Conservation (phyloP, 2,888 invertebrate species). For the Acleris literana region DNA sequence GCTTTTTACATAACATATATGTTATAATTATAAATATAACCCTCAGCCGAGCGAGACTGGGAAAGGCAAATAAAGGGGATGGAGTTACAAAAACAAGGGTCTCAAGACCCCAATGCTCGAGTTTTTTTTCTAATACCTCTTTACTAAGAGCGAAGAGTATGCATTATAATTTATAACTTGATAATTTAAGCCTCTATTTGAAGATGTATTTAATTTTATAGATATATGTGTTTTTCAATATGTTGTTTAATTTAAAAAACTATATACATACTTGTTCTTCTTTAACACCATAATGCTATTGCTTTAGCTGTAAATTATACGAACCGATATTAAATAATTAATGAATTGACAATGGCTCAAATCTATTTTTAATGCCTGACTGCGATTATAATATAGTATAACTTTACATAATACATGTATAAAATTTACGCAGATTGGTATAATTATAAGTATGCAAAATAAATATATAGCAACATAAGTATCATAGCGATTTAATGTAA, state of each 20-base stretch:
- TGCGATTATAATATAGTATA: too few relatives aligned
- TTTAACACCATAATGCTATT: too few relatives aligned
- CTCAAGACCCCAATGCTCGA: slow-evolving; percentile 47
- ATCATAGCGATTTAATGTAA: slow-evolving; percentile 1
- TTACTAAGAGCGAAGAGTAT: slow-evolving; percentile 21
- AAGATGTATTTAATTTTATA: background rate
- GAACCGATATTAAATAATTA: too few relatives aligned
- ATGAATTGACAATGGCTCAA: too few relatives aligned
- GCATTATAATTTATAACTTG: background rate
- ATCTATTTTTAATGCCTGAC: too few relatives aligned
- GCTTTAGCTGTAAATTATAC: too few relatives aligned
- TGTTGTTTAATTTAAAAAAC: too few relatives aligned
- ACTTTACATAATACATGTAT: background rate
- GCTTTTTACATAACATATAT: slow-evolving; percentile 25
- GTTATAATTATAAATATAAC: slow-evolving; percentile 22
- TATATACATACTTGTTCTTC: too few relatives aligned
- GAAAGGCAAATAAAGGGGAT: slow-evolving; percentile 73
- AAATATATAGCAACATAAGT: slow-evolving; percentile 1
- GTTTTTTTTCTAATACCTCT: slow-evolving; percentile 47
- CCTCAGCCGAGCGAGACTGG: slow-evolving; percentile 52
- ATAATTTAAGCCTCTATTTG: background rate
- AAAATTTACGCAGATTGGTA: background rate
- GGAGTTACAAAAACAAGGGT: slow-evolving; percentile 68
- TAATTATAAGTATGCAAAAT: slow-evolving; percentile 8
- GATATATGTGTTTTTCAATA: too few relatives aligned